Evolutionary conservation across 92 coral and sea anemone species (phyloP).

Genomic region (Heteractis magnifica): DNA sequence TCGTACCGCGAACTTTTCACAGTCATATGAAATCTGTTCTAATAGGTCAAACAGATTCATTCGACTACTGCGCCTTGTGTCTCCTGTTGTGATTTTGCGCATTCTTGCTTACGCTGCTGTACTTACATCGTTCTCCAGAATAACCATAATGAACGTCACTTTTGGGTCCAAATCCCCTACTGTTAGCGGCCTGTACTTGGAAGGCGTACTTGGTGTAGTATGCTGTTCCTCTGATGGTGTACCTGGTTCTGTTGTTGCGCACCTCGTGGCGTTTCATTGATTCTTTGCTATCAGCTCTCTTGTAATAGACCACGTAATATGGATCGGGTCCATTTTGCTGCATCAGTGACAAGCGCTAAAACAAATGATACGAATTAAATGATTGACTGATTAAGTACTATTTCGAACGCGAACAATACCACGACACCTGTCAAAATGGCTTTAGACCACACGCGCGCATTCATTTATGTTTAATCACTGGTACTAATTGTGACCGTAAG

Average conservation of each 20-base stretch:
- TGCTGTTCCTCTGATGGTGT: slow-evolving; percentile 54
- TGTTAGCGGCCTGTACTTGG: slow-evolving; percentile 89
- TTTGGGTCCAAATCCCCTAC: slow-evolving; percentile 86
- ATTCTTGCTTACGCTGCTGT: background rate
- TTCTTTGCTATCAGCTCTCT: slow-evolving; percentile 51
- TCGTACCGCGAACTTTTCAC: too few species aligned
- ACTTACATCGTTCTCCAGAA: slow-evolving; percentile 93
- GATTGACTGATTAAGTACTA: background rate
- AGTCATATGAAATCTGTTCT: too few species aligned
- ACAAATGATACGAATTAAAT: background rate
- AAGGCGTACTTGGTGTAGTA: slow-evolving; percentile 74
- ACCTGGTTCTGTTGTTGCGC: slow-evolving; percentile 41
- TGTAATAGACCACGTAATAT: slow-evolving; percentile 77
- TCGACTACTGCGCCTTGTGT: background rate
- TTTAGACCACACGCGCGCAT: too few species aligned
- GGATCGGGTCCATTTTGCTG: slow-evolving; percentile 90
- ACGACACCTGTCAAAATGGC: too few species aligned
- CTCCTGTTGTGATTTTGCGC: background rate
- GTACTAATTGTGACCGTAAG: too few species aligned
- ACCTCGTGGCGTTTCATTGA: slow-evolving; percentile 69
- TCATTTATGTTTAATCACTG: too few species aligned
- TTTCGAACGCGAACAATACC: background rate
- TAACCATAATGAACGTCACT: slow-evolving; percentile 70
- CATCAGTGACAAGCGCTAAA: slow-evolving; percentile 61
- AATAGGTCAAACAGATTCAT: too few species aligned